Base-by-base conservation (phyloP, 2,113 vertebrate species). In the Scomber scombrus region DNA sequence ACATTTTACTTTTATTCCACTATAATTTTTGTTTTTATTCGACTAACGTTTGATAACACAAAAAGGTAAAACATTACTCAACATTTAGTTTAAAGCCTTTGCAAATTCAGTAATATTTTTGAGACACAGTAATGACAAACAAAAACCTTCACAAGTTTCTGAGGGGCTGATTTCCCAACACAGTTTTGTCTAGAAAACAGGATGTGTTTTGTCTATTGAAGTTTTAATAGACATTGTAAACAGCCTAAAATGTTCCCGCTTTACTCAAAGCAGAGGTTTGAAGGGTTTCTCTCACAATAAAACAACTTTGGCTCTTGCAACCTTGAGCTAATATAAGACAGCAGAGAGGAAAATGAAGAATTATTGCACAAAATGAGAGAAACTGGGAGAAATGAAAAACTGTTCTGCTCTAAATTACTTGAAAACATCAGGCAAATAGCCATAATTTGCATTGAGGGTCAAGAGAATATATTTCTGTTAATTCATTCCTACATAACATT, bases 251-350 rank as follows among this genome's bases (percentile, higher is more conserved):
- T 56, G 47, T 47, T 13, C 13, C 62, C 60, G n/a, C 18, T 54
- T 60, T 19, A 16, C 12, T 63, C 16, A 68, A 10, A 60, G 7
- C 60, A 34, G 16, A 56, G 50, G 56, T 51, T 26, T 71, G 19
- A 77, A 66, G 19, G 4, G 15, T 31, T 21, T 31, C 15, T 58
- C 23, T 15, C 34, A 68, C 10, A 52, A 56, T 50, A 29, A 56
- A 66, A 61, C 26, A n/a, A 15, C 12, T 31, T 40, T 43, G 52
- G 21, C 45, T 64, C 2, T 23, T 15, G 16, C 62, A 64, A 13
- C 68, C 57, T 78, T 78, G 51, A 57, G 26, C 56, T 47, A 58
- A 54, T 57, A 49, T n/a, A 63, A 18, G 14, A 75, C n/a, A 52
- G 11, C 16, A 7, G 14, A 31, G 40, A 70, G 34, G 58, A 47